phyloP scores from a whole-genome alignment of 2,888 invertebrate species.

The Nomada lathburiana region DNA sequence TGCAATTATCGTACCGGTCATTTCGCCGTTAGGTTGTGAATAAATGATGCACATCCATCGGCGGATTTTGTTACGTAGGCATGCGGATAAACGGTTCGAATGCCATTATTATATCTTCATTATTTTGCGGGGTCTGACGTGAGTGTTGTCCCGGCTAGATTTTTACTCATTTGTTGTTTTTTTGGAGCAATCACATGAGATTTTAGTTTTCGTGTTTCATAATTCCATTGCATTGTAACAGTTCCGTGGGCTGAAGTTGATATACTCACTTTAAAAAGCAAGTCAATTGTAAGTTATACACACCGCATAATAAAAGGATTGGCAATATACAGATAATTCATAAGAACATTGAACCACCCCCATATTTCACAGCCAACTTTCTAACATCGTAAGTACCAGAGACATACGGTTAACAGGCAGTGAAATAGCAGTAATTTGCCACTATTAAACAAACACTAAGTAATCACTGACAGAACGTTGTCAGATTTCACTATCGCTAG shows the following conservation, averaged over 20 bases:
- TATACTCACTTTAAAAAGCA: too few species aligned
- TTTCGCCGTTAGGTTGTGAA: not conserved
- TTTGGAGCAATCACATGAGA: too few species aligned
- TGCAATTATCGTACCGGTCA: slow-evolving; percentile 64
- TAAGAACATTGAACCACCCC: not conserved
- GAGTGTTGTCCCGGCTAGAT: too few species aligned
- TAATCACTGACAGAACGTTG: slow-evolving; percentile 7
- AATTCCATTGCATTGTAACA: too few species aligned
- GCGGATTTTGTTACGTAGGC: too few species aligned
- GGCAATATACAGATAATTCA: not conserved
- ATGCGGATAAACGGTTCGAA: too few species aligned
- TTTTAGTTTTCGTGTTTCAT: too few species aligned
- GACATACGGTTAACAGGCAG: not conserved
- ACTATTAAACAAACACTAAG: slow-evolving; percentile 16
- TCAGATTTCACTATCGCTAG: slow-evolving; percentile 3
- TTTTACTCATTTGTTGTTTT: too few species aligned
- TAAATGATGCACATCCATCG: not conserved
- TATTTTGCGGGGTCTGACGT: too few species aligned
- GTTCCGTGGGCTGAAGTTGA: too few species aligned
- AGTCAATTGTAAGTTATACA: not conserved
- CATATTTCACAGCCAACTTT: slow-evolving; percentile 5
- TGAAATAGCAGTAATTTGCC: slow-evolving; percentile 15
- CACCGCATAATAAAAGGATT: not conserved
- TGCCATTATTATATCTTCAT: too few species aligned
- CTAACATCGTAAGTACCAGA: not conserved